Evolutionary conservation across 2,113 vertebrate genomes (phyloP), one percentile per base, ranked within the genome.

Genomic region (Echinops telfairi): DNA sequence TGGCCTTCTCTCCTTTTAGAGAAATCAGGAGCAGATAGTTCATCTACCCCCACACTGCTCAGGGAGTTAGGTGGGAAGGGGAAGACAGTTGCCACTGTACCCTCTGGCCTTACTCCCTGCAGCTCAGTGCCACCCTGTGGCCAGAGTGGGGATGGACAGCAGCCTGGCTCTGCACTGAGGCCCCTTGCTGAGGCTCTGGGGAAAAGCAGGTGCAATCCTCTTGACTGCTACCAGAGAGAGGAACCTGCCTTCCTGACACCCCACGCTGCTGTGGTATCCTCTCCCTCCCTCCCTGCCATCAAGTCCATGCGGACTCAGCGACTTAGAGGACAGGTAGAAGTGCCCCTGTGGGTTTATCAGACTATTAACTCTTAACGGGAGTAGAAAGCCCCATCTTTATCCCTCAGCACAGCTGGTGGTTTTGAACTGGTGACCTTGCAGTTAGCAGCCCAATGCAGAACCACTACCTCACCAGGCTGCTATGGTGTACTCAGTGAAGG

Each of bases 71-170:
- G 68, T 23, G 33, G 68, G 70, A 68, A 78, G 71, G 71, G 6
- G 25, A 14, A 60, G 70, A 76, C 40, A 19, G 22, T 33, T 88
- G 58, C 40, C 75, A 31, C 70, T 19, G 23, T 33, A 43, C 64
- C 58, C 53, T 71, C 75, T 77, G 15, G 3, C 1, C 47, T 66
- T 33, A 20, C 62, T 89, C 12, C 70, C 40, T 83, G 92, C 3
- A 43, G n/a, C 64, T 71, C 17, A 64, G 94, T 80, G 85, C 96
- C 97, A 95, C 96, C 94, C 60, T 27, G 90, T 36, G 97, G 97
- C 79, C 66, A 90, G 47, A 92, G 29, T 16, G 31, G 89, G 92
- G 87, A 83, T 64, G 66, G 33, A 10, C 25, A n/a, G 75, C 22
- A 1, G 15, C 78, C 36, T 84, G n/a, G 58, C 29, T 3, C 2